Conservation (phyloP, 2,797 vertebrate species). For the Sebastes hopkinsi region DNA sequence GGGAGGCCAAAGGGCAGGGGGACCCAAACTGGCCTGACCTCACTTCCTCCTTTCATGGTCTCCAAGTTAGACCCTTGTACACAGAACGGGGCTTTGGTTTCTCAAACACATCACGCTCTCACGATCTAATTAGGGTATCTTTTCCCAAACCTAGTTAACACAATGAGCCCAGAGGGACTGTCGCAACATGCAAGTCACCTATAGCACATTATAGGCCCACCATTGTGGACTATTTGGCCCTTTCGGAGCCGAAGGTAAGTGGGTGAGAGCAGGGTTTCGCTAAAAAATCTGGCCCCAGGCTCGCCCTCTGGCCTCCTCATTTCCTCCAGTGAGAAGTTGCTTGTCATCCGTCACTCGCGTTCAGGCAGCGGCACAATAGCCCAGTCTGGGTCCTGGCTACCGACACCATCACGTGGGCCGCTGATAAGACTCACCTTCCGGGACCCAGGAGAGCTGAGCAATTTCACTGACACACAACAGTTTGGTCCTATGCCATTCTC, state of each 20-base stretch:
- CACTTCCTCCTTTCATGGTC: constrained; percentile 77
- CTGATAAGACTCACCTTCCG: constrained; percentile 87
- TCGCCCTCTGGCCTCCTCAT: constrained; percentile 76
- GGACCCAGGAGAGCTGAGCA: constrained; percentile 71
- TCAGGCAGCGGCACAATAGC: constrained; percentile 85
- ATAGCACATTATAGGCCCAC: neutral
- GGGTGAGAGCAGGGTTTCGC: constrained; percentile 48
- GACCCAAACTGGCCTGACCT: constrained; percentile 79
- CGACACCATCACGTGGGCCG: constrained; percentile 77
- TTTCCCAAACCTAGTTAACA: constrained; percentile 33
- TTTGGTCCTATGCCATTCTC: constrained; percentile 65
- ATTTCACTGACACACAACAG: constrained; percentile 70
- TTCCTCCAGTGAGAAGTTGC: constrained; percentile 79
- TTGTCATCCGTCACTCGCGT: constrained; percentile 84
- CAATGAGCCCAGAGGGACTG: constrained; percentile 36
- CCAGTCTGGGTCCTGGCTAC: constrained; percentile 75
- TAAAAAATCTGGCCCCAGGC: constrained; percentile 59
- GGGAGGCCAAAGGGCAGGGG: constrained; percentile 79
- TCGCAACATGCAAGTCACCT: neutral
- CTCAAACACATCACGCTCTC: constrained; percentile 29
- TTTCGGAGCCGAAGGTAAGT: constrained; percentile 30
- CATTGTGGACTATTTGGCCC: constrained; percentile 25
- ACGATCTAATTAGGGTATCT: constrained; percentile 24
- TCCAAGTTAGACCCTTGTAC: constrained; percentile 54
- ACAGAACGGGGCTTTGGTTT: constrained; percentile 31